phyloP scores from a whole-genome alignment of 2,113 vertebrate genomes.

The Muscicapa adusta region DNA sequence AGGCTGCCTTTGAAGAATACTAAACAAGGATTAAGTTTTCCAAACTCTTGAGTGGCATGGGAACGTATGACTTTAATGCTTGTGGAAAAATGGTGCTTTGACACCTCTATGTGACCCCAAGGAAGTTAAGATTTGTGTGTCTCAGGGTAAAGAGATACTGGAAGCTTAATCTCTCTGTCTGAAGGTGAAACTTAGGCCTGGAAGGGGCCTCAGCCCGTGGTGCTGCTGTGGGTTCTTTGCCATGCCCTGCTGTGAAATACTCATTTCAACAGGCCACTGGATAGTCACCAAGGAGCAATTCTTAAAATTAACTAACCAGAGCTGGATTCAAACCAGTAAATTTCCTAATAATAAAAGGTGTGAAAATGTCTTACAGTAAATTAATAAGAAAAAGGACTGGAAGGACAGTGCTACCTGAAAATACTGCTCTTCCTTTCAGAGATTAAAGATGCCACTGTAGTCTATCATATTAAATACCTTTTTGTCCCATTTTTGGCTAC shows the following conservation, averaged over 20 bases:
- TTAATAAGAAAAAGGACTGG: background rate
- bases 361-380: background rate
- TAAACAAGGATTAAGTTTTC: background rate
- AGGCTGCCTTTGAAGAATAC: background rate
- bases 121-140: background rate
- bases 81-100: background rate
- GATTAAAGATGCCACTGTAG: background rate
- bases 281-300: background rate
- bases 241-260: background rate
- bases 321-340: background rate
- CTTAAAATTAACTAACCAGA: background rate
- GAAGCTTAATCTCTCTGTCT: background rate
- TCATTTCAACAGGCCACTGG: background rate
- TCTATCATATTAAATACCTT: background rate
- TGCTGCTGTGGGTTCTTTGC: background rate
- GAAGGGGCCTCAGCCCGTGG: background rate
- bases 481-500: background rate
- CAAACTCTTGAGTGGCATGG: background rate
- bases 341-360: background rate
- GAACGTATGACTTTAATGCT: background rate
- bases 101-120: background rate
- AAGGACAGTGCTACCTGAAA: background rate
- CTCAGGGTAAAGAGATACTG: background rate
- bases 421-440: background rate
- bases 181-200: background rate